These are phyloP conservation scores for Zonitis immaculata DNA, from an alignment of 2,888 invertebrate species.

Conservation along the genomic window DNA sequence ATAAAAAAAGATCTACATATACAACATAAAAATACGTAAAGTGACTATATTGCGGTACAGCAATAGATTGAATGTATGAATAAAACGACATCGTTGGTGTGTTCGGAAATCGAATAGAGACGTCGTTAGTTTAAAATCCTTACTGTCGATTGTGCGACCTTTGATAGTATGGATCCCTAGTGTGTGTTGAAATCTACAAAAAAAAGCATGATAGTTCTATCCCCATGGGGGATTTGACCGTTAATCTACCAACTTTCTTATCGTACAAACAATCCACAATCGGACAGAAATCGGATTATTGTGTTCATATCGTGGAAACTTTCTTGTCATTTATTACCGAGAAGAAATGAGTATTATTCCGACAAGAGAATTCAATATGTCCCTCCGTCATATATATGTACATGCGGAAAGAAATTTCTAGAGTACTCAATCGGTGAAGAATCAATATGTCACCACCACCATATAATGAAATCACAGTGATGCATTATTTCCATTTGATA, in stretches of 20 bases:
- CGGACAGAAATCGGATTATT: slow-evolving; percentile 6
- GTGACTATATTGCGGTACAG: background rate
- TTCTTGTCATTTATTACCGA: slow-evolving; percentile 23
- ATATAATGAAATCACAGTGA: slow-evolving; percentile 29
- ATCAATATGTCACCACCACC: slow-evolving; percentile 27
- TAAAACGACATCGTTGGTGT: too few species aligned
- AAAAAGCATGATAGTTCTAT: slow-evolving; percentile 27
- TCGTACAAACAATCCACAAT: slow-evolving; percentile 36
- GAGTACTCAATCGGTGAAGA: slow-evolving; percentile 15
- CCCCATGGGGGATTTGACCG: slow-evolving; percentile 29
- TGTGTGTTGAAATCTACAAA: slow-evolving; percentile 24
- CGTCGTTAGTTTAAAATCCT: slow-evolving; percentile 32
- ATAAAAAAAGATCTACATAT: too few species aligned
- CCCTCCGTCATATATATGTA: too few species aligned
- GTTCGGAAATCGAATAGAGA: background rate
- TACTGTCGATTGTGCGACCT: slow-evolving; percentile 33
- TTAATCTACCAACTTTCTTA: slow-evolving; percentile 35
- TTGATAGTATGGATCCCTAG: slow-evolving; percentile 31
- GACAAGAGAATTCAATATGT: slow-evolving; percentile 34
- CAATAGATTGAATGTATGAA: too few species aligned
- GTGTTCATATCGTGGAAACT: slow-evolving; percentile 14
- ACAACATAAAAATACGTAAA: too few species aligned
- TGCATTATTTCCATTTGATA: slow-evolving; percentile 19
- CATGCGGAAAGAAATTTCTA: too few species aligned
- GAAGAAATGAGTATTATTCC: slow-evolving; percentile 33